These are phyloP conservation scores for Batillaria attramentaria DNA, from an alignment of 1,140 invertebrate genomes.

Conservation along the genomic window DNA sequence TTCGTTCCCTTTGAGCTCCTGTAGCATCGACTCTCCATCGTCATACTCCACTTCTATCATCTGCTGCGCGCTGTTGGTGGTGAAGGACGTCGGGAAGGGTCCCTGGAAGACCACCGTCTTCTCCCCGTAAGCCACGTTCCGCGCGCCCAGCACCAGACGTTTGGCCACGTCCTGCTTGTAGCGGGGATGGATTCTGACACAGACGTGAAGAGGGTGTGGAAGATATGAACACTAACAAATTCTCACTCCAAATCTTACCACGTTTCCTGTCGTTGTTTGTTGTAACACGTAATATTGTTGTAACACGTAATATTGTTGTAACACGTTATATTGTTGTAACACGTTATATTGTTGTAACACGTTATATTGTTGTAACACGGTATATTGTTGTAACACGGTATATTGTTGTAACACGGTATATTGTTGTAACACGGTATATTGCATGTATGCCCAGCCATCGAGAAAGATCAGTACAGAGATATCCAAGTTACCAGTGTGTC, in stretches of 20 bases:
- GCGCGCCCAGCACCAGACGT: conserved; percentile 43
- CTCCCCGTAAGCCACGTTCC: conserved; percentile 48
- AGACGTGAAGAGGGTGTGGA: not conserved
- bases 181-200: conserved; percentile 48
- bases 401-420: no score
- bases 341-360: no score
- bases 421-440: no score
- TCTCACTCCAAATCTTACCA: not conserved
- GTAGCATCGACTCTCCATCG: not conserved
- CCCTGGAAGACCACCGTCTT: conserved; percentile 29
- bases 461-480: no score
- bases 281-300: not conserved
- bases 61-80: not conserved
- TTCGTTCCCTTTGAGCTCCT: not conserved
- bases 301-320: not conserved
- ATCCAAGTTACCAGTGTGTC: no score
- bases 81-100: conserved; percentile 23
- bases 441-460: no score
- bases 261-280: not conserved
- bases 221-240: not conserved
- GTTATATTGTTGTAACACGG: no score
- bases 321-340: not conserved
- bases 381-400: no score
- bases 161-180: conserved; percentile 46
- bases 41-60: not conserved